Percentiles rank a stretch among this genome's conserved stretches.
Conservation (phyloP, 1,140 invertebrate genomes). For the Acromyrmex charruanus region DNA sequence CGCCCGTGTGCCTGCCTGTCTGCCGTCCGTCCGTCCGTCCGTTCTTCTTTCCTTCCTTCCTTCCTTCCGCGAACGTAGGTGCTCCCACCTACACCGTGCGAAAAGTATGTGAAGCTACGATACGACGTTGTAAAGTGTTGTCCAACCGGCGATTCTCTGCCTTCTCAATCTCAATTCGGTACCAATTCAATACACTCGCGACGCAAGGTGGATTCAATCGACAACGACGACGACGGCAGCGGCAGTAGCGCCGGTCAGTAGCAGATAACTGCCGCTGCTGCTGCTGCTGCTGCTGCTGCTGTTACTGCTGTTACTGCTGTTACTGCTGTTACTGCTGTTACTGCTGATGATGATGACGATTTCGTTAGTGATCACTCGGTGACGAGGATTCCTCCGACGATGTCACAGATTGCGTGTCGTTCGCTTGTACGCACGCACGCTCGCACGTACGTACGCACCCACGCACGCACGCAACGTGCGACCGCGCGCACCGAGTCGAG, state of each 20-base stretch:
- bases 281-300: not conserved
- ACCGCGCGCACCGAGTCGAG: slow-evolving; percentile 53
- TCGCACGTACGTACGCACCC: slow-evolving; percentile 20
- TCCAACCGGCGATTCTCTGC: slow-evolving; percentile 6
- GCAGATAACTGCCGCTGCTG: not conserved
- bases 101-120: not conserved
- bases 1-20: slow-evolving; percentile 53
- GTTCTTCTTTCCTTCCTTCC: slow-evolving; percentile 38
- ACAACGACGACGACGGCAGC: not conserved
- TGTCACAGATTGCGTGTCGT: not conserved
- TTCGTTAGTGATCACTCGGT: slow-evolving; percentile 14
- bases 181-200: not conserved
- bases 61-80: slow-evolving; percentile 60
- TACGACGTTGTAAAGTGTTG: not conserved
- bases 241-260: not conserved
- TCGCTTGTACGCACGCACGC: slow-evolving; percentile 5
- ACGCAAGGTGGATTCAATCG: slow-evolving; percentile 50
- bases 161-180: not conserved
- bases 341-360: not conserved
- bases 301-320: no score
- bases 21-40: not conserved
- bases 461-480: slow-evolving; percentile 36
- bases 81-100: slow-evolving; percentile 67
- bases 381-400: not conserved
- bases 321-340: no score